Evolutionary conservation across 2,888 invertebrate species (phyloP), one percentile per base, ranked within the genome.

Genomic region (Therioaphis trifolii): DNA sequence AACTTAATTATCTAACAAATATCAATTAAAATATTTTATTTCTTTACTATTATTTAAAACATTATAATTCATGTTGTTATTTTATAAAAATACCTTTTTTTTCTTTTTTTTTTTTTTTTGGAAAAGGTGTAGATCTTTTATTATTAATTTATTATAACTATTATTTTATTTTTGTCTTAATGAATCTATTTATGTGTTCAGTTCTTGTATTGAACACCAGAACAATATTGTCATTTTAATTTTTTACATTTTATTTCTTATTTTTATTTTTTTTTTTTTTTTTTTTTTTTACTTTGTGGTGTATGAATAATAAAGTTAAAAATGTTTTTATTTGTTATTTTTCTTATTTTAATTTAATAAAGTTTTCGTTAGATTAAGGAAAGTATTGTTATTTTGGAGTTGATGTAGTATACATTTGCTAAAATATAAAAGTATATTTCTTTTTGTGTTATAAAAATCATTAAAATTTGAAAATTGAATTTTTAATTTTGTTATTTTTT

Each of bases 261-360:
- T n/a, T n/a, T 74, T 40, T 63, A 63, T 35, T 35, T 21, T 61
- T 63, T 72, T 49, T 46, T 82, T 7, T 82, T 63, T 63, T 21
- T 72, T 12, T 18, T 35, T 46, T 18, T 18, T 35, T 46, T 72
- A 46, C 15, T 82, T 82, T 82, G 63, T 82, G 82, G 82, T 82
- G 74, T 82, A 72, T 74, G 52, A 72, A 27, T 82, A 82, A 82
- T 74, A 82, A 69, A 82, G 52, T 74, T 82, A 63, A 24, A 74
- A 71, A 74, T 82, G 82, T 82, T 74, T 82, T 74, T 77, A 76
- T 46, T 66, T 75, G 15, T 55, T 55, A 52, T 71, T n/a, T 68
- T 40, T 18, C 29, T 71, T 15, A 66, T 29, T 27, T 71, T 21
- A 58, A 58, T 24, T 58, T 11, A 24, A 58, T 12, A 21, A 4